Base-by-base conservation (phyloP, 2,888 invertebrate species). In the Andrena minutula region DNA sequence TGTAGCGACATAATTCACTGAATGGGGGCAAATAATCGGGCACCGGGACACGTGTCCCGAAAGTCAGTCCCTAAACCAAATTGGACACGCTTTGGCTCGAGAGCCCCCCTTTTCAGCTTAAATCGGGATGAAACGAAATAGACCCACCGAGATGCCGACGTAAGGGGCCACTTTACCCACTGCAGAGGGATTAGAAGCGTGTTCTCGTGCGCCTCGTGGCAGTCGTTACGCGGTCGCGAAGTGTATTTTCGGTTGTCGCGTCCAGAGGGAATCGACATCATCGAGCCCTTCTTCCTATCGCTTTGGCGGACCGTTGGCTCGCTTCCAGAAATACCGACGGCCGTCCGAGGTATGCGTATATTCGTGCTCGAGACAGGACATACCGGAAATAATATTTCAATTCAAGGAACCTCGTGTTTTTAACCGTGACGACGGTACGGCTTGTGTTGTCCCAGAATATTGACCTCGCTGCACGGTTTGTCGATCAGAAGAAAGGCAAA, bases 361-460 rank as follows among this genome's bases (percentile, higher is more conserved):
- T 75, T 71, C 58, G 72, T 72, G 77, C 61, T 35, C 69, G 61
- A 61, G 77, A 64, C 75, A 65, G 53, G 63, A 73, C 75, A 78
- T 79, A 82, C 83, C 85, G 85, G 85, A 85, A 85, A 84, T 75
- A 75, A 84, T 85, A 85, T 82, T 84, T 85, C 84, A 76, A 56
- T 72, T 70, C 58, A 75, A 63, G n/a, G 68, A 74, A 58, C 7
- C 63, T 56, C 61, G 49, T 56, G 71, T 70, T 84, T 61, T 73
- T 35, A 63, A 71, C 56, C 30, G 35, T 28, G 56, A 30, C 53
- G 60, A 53, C 51, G 30, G 53, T 12, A 41, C 16, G 58, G 1
- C 56, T 68, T 75, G 32, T 56, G 20, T 61, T 61, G 16, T 26
- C 49, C 20, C 26, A n/a, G 56, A 70, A 41, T 82, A 81, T 75